Evolutionary conservation across 2,888 invertebrate species (phyloP), one percentile per base, ranked within the genome.

Genomic region (Drosophila affinis): DNA sequence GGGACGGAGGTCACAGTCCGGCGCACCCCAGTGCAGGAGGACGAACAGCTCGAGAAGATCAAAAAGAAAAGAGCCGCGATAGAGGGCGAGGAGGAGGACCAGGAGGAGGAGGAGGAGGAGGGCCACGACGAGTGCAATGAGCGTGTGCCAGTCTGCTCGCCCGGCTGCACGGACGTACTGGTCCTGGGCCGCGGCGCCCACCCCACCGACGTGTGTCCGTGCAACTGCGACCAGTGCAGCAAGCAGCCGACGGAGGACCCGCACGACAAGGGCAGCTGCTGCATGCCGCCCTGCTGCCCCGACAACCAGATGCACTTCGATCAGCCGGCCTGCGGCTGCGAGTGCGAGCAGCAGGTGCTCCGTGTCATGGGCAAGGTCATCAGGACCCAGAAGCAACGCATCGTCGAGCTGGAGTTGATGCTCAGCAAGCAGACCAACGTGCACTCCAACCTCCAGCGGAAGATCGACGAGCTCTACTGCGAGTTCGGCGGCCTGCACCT

Each of bases 161-260:
- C 44, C 10, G 64, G 72, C 32, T 83, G 71, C 51, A 84, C 85
- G 10, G 84, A 85, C 51, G 89, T 85, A n/a, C 57, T 85, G 21
- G 58, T 84, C 17, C 58, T 83, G 44, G 74, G 76, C 9, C 69
- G 69, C 9, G 75, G 76, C 5, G 69, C 9, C 1, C 67, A 69
- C 24, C 9, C 57, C 17, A 32, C 48, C 9, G 61, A 67, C 14
- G 68, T 45, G 14, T 64, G 65, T 53, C 58, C 81, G 5, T 77
- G 84, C 55, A 39, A 72, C 10, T 76, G 72, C 29, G 71, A 73
- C 5, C 59, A 58, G 32, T 81, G 78, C 59, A 17, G 48, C 12
- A 70, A 55, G 34, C 18, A 44, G 17, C 52, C 14, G 10, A 12
- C 5, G 9, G 32, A 1, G 0, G 18, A 12, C 24, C 55, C 21